Percentiles rank a stretch among this genome's conserved stretches.
phyloP scores from a whole-genome alignment of 1,140 invertebrate species.

The Drosophila tani region DNA sequence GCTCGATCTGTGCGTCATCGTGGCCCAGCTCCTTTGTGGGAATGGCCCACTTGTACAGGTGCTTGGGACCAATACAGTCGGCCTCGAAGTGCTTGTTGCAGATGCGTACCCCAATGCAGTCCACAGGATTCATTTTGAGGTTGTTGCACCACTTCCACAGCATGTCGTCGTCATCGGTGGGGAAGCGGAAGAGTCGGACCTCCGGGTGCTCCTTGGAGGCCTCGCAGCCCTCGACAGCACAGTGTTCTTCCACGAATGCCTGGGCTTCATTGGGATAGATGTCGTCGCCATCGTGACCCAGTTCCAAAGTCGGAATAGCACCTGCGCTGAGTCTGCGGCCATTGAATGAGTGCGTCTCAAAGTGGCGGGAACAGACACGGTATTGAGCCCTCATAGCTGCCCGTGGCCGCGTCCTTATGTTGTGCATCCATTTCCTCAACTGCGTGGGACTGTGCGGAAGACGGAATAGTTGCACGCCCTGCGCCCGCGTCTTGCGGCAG shows the following conservation, averaged over 20 bases:
- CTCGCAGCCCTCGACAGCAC: slow-evolving; percentile 67
- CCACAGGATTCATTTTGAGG: slow-evolving; percentile 76
- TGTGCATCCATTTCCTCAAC: slow-evolving; percentile 79
- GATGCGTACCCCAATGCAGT: slow-evolving; percentile 74
- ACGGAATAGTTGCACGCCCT: slow-evolving; percentile 78
- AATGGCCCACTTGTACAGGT: slow-evolving; percentile 75
- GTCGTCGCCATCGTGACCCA: slow-evolving; percentile 73
- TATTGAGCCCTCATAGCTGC: slow-evolving; percentile 61
- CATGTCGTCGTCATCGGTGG: slow-evolving; percentile 76
- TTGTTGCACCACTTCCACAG: slow-evolving; percentile 83
- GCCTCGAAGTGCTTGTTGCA: slow-evolving; percentile 77
- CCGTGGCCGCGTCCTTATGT: slow-evolving; percentile 59
- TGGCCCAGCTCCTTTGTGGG: slow-evolving; percentile 70
- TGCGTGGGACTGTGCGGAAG: slow-evolving; percentile 72
- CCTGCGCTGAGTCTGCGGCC: slow-evolving; percentile 65
- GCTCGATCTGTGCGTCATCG: slow-evolving; percentile 65
- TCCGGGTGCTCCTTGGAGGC: slow-evolving; percentile 68
- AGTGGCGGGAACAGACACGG: slow-evolving; percentile 74
- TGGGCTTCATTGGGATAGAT: slow-evolving; percentile 77
- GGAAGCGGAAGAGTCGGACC: slow-evolving; percentile 76
- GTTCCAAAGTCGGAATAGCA: slow-evolving; percentile 74
- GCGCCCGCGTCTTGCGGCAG: slow-evolving; percentile 66
- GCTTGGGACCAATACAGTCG: slow-evolving; percentile 74
- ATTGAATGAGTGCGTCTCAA: slow-evolving; percentile 78
- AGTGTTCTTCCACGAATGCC: slow-evolving; percentile 73